These are phyloP conservation scores for Biston stratarius DNA, from an alignment of 2,888 invertebrate species.

Conservation along the genomic window DNA sequence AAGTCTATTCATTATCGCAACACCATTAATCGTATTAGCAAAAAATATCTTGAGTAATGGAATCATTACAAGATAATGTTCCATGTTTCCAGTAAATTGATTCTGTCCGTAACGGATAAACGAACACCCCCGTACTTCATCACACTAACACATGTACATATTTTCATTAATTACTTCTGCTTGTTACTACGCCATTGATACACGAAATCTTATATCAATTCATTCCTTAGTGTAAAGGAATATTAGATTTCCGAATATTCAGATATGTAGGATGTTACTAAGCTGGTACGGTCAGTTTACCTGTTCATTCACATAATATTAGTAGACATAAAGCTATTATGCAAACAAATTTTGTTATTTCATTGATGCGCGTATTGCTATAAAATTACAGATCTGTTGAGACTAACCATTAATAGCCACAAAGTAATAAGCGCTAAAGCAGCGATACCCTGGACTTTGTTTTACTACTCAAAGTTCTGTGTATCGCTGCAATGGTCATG, in stretches of 20 bases:
- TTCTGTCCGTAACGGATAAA: constrained; percentile 1
- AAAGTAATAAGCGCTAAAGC: too few species aligned
- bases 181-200: constrained; percentile 4
- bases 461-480: too few species aligned
- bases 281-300: too few species aligned
- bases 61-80: constrained; percentile 14
- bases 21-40: constrained; percentile 11
- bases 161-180: constrained; percentile 14
- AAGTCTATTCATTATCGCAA: background rate
- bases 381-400: too few species aligned
- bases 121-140: background rate
- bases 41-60: constrained; percentile 11
- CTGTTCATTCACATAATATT: too few species aligned
- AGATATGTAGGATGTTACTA: too few species aligned
- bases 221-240: constrained; percentile 16
- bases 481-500: too few species aligned
- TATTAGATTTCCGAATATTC: background rate
- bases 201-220: background rate
- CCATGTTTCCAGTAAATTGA: constrained; percentile 27
- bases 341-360: too few species aligned
- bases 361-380: too few species aligned
- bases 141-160: constrained; percentile 11
- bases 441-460: too few species aligned
- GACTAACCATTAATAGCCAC: too few species aligned
- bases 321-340: too few species aligned